Evolutionary conservation across 2,797 vertebrate genomes (phyloP), one percentile per base, ranked within the genome.

Genomic region (Acanthurus lineatus): DNA sequence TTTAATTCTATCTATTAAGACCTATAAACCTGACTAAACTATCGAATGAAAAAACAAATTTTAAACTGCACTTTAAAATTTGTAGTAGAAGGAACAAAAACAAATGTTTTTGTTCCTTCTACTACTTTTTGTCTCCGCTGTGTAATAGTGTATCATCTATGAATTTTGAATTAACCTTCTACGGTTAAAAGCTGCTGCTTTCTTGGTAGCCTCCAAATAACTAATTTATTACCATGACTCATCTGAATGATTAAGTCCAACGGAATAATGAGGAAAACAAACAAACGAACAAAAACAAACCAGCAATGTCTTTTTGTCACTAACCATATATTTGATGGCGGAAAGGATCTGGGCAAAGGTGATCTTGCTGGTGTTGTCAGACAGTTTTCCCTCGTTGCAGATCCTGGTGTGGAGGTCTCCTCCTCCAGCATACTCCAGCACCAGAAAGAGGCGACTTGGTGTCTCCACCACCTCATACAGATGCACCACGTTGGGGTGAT

Each of bases 401-500:
- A 99, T 97, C 83, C 93, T 95, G 86, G 94, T 94, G 87, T 97
- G 97, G 53, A 99, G 97, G 77, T 99, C 98, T 59, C 98, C 98
- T 1, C 97, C 97, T 1, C 95, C 96, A 0, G 97, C 98, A 0
- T 97, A 97, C 89, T 99, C 98, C 96, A 98, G 95, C 83, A 98
- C 97, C 83, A 99, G 89, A 84, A 96, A 95, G 59, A 99, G 94
- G 76, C 96, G 97, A 63, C 96, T 96, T 0, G 97, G 93, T 0
- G 96, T 97, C 88, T 99, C 97, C 87, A 99, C 93, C 3, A 99
- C 98, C 93, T 99, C 98, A 0, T 98, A 99, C 3, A 99, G 96
- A 5, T 96, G 94, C 84, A 98, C 94, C 74, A 99, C 91, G 63
- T 99, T 98, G 67, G 97, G 96, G 57, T 99, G 97, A 58, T 96